These are phyloP conservation scores for Bostrychus sinensis DNA, from an alignment of 2,113 vertebrate genomes.

Conservation along the genomic window DNA sequence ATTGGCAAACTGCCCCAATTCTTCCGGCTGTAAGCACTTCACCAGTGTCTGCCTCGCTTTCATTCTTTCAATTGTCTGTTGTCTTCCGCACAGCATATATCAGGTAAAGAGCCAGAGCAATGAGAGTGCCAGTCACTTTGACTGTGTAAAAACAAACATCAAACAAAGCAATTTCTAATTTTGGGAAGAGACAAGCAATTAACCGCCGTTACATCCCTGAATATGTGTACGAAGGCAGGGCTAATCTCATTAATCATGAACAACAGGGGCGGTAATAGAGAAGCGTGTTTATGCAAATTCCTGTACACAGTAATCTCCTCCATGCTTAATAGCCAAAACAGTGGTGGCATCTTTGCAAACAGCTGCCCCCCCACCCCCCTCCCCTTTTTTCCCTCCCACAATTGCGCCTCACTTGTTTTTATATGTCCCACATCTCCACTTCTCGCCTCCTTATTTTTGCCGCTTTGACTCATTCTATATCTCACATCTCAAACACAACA, in stretches of 20 bases:
- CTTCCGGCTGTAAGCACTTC: slow-evolving; percentile 6
- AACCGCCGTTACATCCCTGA: slow-evolving; percentile 64
- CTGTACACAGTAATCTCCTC: slow-evolving; percentile 58
- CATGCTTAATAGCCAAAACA: slow-evolving; percentile 56
- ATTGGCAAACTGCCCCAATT: background rate
- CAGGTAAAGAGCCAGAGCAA: slow-evolving; percentile 9
- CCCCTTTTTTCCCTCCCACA: background rate
- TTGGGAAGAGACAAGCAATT: slow-evolving; percentile 70
- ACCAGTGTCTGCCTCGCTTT: slow-evolving; percentile 20
- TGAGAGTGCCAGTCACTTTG: slow-evolving; percentile 28
- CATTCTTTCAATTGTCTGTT: slow-evolving; percentile 7
- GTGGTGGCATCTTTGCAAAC: slow-evolving; percentile 46
- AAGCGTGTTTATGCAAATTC: slow-evolving; percentile 73
- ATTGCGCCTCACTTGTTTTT: slow-evolving; percentile 38
- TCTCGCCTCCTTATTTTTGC: background rate
- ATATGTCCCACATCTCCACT: background rate
- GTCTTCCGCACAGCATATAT: slow-evolving; percentile 7
- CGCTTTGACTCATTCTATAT: background rate
- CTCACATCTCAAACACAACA: slow-evolving; percentile 14
- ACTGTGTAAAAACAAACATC: slow-evolving; percentile 52
- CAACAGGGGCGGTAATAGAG: slow-evolving; percentile 69
- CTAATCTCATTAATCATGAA: slow-evolving; percentile 76
- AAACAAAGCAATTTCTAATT: slow-evolving; percentile 65
- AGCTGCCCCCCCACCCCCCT: slow-evolving; percentile 21
- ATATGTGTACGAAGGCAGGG: slow-evolving; percentile 47